phyloP scores from a whole-genome alignment of 2,797 vertebrate genomes.

The Rhynchonycteris naso region DNA sequence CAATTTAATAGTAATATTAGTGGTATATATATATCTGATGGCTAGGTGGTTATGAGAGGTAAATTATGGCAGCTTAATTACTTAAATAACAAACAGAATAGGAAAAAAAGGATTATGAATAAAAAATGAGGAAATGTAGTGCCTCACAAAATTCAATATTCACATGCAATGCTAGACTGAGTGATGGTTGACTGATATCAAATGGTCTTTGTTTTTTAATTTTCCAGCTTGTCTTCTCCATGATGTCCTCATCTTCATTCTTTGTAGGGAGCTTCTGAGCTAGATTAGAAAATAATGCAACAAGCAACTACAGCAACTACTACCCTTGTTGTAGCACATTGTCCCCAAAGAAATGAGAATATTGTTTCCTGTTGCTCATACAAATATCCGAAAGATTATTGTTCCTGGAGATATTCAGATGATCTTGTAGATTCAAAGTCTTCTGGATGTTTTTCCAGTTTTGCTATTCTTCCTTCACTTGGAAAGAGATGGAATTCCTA shows the following conservation, averaged over 20 bases:
- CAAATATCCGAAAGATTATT: neutral
- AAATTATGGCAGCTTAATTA: neutral
- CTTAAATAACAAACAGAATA: neutral
- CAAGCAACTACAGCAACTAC: neutral
- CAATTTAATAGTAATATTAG: neutral
- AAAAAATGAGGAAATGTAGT: neutral
- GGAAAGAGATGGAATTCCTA: neutral
- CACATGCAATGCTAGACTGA: neutral
- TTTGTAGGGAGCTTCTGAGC: neutral
- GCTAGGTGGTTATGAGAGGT: neutral
- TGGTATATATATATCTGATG: neutral
- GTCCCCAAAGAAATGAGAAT: neutral
- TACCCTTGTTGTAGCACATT: accelerated
- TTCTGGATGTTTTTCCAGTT: neutral
- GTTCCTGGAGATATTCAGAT: neutral
- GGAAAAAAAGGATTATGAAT: neutral
- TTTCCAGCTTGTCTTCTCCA: neutral
- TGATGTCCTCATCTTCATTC: neutral
- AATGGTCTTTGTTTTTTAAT: neutral
- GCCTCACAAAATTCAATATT: neutral
- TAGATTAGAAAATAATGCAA: neutral
- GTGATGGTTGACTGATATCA: neutral
- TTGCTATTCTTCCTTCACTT: neutral
- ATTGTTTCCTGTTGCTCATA: neutral
- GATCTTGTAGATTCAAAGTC: neutral